These are phyloP conservation scores for Copidosoma floridanum DNA, from an alignment of 1,140 invertebrate species.

Conservation along the genomic window DNA sequence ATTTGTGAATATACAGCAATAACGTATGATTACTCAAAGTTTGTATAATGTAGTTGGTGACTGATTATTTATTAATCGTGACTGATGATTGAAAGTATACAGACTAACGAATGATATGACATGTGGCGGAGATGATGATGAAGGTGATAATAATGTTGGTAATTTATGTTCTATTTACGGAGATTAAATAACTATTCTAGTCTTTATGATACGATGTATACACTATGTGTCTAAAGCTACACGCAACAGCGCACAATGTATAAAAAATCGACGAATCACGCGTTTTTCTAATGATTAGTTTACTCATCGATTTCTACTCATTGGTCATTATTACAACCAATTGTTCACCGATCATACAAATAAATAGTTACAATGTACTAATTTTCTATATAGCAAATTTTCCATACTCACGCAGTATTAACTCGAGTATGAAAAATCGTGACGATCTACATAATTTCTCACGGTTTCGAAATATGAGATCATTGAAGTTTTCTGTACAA, in stretches of 20 bases:
- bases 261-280: not conserved
- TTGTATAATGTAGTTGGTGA: slow-evolving; percentile 1
- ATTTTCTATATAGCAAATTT: no score
- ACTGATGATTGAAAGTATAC: not conserved
- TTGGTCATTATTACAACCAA: no score
- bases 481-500: no score
- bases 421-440: no score
- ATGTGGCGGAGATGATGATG: not conserved
- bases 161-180: no score
- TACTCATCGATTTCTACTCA: no score
- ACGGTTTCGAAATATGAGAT: no score
- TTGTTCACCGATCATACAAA: no score
- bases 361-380: no score
- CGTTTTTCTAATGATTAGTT: not conserved
- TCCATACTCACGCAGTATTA: no score
- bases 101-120: not conserved
- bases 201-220: slow-evolving; percentile 3
- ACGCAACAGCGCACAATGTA: slow-evolving; percentile 4
- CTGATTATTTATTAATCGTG: not conserved
- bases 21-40: slow-evolving; percentile 7
- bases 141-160: not conserved
- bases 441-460: no score
- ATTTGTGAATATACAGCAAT: no score
- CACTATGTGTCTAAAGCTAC: slow-evolving; percentile 17
- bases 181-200: slow-evolving; percentile 8